Percentiles rank a stretch among this genome's conserved stretches.
These are phyloP conservation scores for Columba guinea DNA, from an alignment of 2,797 vertebrate species.

Conservation along the genomic window DNA sequence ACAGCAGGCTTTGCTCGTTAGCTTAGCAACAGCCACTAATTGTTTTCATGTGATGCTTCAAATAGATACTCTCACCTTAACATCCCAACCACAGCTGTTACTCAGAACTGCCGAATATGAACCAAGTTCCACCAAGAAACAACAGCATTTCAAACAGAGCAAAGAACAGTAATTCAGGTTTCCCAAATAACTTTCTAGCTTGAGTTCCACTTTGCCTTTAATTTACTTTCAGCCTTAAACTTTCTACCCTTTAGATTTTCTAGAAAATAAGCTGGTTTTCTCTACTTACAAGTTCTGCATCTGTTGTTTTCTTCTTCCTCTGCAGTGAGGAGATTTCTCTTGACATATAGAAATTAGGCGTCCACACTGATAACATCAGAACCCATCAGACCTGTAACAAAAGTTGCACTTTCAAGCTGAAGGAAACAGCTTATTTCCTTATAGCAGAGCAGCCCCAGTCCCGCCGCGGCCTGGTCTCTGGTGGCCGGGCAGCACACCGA, in stretches of 20 bases:
- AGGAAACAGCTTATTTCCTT: not conserved
- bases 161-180: rapidly evolving
- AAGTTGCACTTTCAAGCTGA: rapidly evolving
- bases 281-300: not conserved
- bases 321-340: rapidly evolving
- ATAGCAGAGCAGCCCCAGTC: rapidly evolving
- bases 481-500: not conserved
- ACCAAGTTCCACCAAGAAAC: rapidly evolving
- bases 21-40: not conserved
- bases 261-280: not conserved
- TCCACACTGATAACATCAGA: rapidly evolving
- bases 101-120: rapidly evolving
- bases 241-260: not conserved
- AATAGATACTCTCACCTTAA: not conserved
- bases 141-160: too few species aligned
- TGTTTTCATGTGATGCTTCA: not conserved
- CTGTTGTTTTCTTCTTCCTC: not conserved
- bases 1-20: rapidly evolving
- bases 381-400: not conserved
- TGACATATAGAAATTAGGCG: rapidly evolving
- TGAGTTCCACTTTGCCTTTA: not conserved
- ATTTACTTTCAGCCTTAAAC: not conserved
- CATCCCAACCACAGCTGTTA: not conserved
- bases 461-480: not conserved
- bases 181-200: not conserved